phyloP scores from a whole-genome alignment of 2,113 vertebrate genomes.

The Oxygymnocypris stewartii region DNA sequence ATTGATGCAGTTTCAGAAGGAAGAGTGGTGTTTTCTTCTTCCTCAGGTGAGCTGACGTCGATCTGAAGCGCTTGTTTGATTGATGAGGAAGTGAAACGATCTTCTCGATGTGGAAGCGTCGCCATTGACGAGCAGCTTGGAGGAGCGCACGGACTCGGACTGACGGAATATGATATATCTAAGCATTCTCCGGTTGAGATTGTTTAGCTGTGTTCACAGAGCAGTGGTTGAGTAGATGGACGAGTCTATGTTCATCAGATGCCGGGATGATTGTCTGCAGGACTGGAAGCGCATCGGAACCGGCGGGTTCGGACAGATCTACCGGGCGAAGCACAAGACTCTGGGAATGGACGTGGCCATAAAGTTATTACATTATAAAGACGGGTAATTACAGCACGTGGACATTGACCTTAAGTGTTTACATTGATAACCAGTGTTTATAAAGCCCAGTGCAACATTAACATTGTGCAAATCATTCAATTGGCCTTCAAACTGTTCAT shows the following conservation, averaged over 20 bases:
- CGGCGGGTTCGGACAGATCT: slow-evolving; percentile 76
- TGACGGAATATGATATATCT: not conserved
- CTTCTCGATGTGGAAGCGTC: not conserved
- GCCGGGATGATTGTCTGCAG: slow-evolving; percentile 53
- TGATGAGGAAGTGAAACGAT: not conserved
- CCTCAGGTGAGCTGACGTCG: not conserved
- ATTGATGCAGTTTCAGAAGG: too few relatives aligned
- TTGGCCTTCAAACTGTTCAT: not conserved
- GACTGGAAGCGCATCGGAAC: slow-evolving; percentile 60
- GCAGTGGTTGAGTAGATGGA: not conserved
- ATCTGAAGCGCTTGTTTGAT: too few relatives aligned
- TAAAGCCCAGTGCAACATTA: not conserved
- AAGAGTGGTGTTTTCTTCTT: too few relatives aligned
- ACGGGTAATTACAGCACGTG: slow-evolving; percentile 61
- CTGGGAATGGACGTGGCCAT: slow-evolving; percentile 66
- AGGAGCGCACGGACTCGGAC: too few relatives aligned
- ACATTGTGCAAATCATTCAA: not conserved
- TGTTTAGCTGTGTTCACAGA: not conserved
- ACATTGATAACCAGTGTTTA: not conserved
- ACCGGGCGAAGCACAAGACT: slow-evolving; percentile 63
- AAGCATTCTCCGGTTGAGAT: not conserved
- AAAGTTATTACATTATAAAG: slow-evolving; percentile 59
- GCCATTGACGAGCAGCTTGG: not conserved
- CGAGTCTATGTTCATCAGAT: too few relatives aligned
- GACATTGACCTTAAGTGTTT: not conserved